phyloP scores from a whole-genome alignment of 2,797 vertebrate genomes.

The Enteromius unitaeniatus region DNA sequence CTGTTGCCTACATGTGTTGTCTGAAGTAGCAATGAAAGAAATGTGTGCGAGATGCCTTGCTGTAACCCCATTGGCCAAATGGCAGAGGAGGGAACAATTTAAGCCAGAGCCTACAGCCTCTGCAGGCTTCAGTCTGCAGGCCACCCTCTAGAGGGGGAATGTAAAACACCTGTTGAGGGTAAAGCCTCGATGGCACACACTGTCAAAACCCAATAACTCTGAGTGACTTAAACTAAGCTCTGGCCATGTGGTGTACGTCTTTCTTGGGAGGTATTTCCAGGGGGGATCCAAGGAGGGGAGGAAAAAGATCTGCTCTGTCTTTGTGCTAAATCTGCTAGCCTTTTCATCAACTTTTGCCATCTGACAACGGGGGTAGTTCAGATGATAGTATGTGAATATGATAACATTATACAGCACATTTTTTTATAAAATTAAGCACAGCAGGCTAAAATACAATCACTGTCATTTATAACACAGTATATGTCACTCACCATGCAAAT shows the following conservation, averaged over 20 bases:
- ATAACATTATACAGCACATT: neutral
- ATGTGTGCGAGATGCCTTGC: conserved; percentile 21
- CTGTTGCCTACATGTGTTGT: conserved; percentile 29
- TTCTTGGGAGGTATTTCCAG: conserved; percentile 65
- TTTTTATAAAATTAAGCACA: neutral
- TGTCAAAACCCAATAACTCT: conserved; percentile 77
- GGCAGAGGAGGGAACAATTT: conserved; percentile 21
- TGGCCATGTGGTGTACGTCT: conserved; percentile 74
- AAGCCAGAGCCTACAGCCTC: conserved; percentile 16
- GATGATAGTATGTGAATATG: neutral
- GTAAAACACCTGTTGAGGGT: conserved; percentile 65
- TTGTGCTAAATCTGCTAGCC: conserved; percentile 41
- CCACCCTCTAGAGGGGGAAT: conserved; percentile 55
- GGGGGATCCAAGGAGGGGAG: conserved; percentile 68
- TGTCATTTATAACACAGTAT: neutral
- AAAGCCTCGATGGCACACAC: conserved; percentile 71
- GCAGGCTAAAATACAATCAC: neutral
- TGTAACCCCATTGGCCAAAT: conserved; percentile 26
- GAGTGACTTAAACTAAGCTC: conserved; percentile 66
- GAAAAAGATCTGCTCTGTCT: conserved; percentile 64
- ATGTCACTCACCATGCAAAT: neutral
- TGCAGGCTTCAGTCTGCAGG: conserved; percentile 37
- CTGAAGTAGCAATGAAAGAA: conserved; percentile 40
- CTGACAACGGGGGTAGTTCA: neutral
- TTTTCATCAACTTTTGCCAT: conserved; percentile 40